Evolutionary conservation across 1,140 invertebrate species (phyloP).

Genomic region (Ostrea edulis): DNA sequence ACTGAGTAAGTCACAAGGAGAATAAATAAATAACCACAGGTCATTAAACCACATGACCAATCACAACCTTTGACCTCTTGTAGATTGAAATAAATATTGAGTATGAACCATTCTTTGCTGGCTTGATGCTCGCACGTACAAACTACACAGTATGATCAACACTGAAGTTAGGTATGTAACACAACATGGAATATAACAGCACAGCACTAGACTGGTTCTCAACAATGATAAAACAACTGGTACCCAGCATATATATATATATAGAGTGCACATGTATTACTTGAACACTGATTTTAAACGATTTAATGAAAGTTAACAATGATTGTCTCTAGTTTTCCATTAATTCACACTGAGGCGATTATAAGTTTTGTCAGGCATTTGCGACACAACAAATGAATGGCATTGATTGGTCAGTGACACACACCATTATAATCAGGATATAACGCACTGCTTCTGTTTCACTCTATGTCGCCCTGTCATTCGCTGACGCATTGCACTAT

Average conservation of each 20-base stretch:
- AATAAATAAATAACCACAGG: constrained; percentile 26
- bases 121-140: background rate
- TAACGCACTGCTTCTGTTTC: constrained; percentile 72
- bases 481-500: constrained; percentile 58
- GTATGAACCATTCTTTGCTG: background rate
- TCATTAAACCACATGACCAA: constrained; percentile 4
- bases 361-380: background rate
- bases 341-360: background rate
- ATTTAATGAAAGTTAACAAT: background rate
- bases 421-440: constrained; percentile 59
- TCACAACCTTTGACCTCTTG: constrained; percentile 30
- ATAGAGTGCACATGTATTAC: background rate
- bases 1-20: constrained; percentile 1
- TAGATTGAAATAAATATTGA: constrained; percentile 12
- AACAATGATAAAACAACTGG: background rate
- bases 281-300: background rate
- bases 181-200: constrained; percentile 29
- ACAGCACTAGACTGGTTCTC: constrained; percentile 33
- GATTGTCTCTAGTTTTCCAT: background rate
- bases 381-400: background rate
- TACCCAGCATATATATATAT: background rate
- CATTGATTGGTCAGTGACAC: background rate
- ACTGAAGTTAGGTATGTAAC: background rate
- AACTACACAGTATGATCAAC: constrained; percentile 29
- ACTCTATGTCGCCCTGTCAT: constrained; percentile 62